Conservation (phyloP, 2,797 vertebrate genomes). For the Argya squamiceps region DNA sequence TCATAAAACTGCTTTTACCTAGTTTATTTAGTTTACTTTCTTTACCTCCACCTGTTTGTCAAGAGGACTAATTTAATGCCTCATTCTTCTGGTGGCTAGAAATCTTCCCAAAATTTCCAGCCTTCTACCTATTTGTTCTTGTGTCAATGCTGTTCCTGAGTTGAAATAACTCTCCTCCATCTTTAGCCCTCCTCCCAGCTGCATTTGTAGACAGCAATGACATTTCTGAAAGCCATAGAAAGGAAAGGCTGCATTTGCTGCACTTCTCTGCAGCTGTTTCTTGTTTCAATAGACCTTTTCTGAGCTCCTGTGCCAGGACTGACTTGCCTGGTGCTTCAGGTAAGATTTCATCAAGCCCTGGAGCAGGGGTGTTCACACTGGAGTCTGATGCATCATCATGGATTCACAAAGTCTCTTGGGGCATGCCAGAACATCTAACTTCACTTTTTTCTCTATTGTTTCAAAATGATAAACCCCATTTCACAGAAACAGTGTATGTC, state of each 20-base stretch:
- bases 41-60: neutral
- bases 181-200: neutral
- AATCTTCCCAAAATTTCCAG: conserved; percentile 6
- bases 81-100: neutral
- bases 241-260: neutral
- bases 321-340: neutral
- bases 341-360: neutral
- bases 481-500: neutral
- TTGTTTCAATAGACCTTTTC: neutral
- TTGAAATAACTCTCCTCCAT: neutral
- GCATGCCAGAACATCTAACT: neutral
- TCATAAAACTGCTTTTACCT: neutral
- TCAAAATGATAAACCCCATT: neutral
- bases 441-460: neutral
- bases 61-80: neutral
- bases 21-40: neutral
- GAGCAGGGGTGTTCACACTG: neutral
- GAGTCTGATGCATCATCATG: neutral
- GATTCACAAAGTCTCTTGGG: neutral
- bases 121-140: neutral
- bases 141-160: neutral
- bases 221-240: neutral
- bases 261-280: neutral
- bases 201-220: neutral
- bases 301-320: neutral